Base-by-base conservation (phyloP, 2,113 vertebrate species). In the Silurus glanis region DNA sequence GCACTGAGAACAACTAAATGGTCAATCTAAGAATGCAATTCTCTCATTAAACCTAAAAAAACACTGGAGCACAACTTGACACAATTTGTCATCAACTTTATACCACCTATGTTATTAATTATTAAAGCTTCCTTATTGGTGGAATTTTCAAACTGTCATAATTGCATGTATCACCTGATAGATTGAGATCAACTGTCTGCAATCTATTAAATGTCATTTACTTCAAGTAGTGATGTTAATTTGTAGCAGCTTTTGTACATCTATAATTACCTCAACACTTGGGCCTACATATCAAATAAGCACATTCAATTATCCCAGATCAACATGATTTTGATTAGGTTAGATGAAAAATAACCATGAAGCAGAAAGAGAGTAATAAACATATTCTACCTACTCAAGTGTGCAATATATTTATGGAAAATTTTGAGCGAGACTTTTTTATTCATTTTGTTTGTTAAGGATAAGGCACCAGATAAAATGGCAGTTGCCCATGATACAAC, bases 271-370 rank as follows among this genome's bases (percentile, higher is more conserved):
- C 21, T 84, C 28, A 59, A 61, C 49, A 84, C 6, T 74, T 72
- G 55, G 25, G 28, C 58, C 53, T 84, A 55, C 55, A 76, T 61
- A 59, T 53, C 59, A 78, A 72, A 53, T 64, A 78, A 85, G 53
- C 83, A 72, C n/a, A 74, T 76, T 74, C 17, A 75, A 75, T 76
- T 55, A 82, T 75, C 78, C 75, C 55, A 62, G 49, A 83, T 53
- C 66, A 55, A 19, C 56, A 74, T 37, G 9, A 80, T 83, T 87
- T 80, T 45, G 75, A 85, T 55, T 47, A 84, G 69, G 56, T 75
- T 23, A 5, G 16, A 56, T 61, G 9, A 71, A 83, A 67, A 58
- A 72, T 58, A 62, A 51, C 56, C 69, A 75, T 62, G 71, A 62
- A 58, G 83, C 56, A 76, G 13, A 47, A 69, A 78, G 9, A 1